Conservation (phyloP, 2,888 invertebrate species). For the Halocaridina rubra region DNA sequence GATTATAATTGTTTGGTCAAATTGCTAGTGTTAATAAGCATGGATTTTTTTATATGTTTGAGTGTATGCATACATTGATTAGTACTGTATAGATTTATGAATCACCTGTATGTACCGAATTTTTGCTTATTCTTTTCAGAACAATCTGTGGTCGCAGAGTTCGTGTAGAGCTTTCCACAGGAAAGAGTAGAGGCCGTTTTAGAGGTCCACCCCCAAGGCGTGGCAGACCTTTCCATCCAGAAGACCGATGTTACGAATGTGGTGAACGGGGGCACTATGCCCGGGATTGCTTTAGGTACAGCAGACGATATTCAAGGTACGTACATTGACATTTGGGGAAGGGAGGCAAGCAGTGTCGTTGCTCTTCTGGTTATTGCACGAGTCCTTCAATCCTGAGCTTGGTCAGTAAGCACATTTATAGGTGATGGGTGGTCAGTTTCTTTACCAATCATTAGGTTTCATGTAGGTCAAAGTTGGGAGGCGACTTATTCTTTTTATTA, state of each 20-base stretch:
- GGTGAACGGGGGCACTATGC: slow-evolving; percentile 94
- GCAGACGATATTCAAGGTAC: slow-evolving; percentile 64
- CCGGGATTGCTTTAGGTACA: slow-evolving; percentile 77
- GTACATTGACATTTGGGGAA: neutral
- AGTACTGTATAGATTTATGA: no score
- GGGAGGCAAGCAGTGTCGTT: neutral
- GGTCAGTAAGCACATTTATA: slow-evolving; percentile 37
- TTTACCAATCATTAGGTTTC: neutral
- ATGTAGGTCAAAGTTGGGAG: slow-evolving; percentile 31
- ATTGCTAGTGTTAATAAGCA: no score
- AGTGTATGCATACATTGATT: no score
- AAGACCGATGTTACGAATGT: slow-evolving; percentile 94
- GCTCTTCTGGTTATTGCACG: slow-evolving; percentile 46
- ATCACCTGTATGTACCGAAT: no score
- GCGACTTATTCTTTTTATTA: neutral
- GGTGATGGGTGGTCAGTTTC: slow-evolving; percentile 18
- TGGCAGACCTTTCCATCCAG: slow-evolving; percentile 83
- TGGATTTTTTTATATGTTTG: no score
- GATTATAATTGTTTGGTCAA: neutral
- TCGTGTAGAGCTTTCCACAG: slow-evolving; percentile 92
- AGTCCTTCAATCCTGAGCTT: slow-evolving; percentile 41
- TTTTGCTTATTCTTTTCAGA: slow-evolving; percentile 65
- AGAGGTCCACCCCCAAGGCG: slow-evolving; percentile 66
- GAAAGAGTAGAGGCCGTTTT: slow-evolving; percentile 72
- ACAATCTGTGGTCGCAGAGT: slow-evolving; percentile 86